Conservation (phyloP, 1,140 invertebrate species). For the Aradophagus sp. region DNA sequence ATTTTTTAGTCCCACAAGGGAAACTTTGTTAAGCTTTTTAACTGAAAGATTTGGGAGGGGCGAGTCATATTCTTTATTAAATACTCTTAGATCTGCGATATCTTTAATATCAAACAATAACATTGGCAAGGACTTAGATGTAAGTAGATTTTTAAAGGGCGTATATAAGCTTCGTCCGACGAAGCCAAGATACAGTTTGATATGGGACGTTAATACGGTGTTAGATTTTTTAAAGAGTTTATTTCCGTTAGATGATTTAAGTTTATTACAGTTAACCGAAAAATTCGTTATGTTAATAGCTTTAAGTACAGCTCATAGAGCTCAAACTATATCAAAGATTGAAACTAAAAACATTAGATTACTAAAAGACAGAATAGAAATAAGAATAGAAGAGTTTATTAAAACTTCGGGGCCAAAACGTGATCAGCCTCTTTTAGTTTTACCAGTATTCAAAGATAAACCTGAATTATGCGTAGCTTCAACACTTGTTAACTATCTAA, state of each 20-base stretch:
- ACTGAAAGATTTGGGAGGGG: slow-evolving; percentile 13
- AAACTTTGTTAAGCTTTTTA: slow-evolving; percentile 23
- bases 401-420: slow-evolving; percentile 9
- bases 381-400: slow-evolving; percentile 7
- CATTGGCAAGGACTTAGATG: slow-evolving; percentile 16
- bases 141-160: slow-evolving; percentile 57
- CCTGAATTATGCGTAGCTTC: slow-evolving; percentile 18
- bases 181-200: slow-evolving; percentile 55
- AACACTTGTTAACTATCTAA: slow-evolving; percentile 4
- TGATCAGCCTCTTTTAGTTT: slow-evolving; percentile 5
- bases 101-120: slow-evolving; percentile 39
- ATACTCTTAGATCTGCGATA: slow-evolving; percentile 44
- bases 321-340: slow-evolving; percentile 14
- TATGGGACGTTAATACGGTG: slow-evolving; percentile 59
- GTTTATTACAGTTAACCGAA: slow-evolving; percentile 6
- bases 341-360: slow-evolving; percentile 10
- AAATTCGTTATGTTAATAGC: slow-evolving; percentile 16
- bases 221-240: slow-evolving; percentile 46
- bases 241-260: slow-evolving; percentile 2
- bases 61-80: slow-evolving; percentile 55
- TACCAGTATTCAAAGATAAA: slow-evolving; percentile 16
- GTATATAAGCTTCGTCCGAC: slow-evolving; percentile 49
- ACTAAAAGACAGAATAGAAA: background rate
- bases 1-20: background rate
- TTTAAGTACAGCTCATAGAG: slow-evolving; percentile 13